Evolutionary conservation across 2,797 vertebrate genomes (phyloP), one percentile per base, ranked within the genome.

Genomic region (Remorina albescens): DNA sequence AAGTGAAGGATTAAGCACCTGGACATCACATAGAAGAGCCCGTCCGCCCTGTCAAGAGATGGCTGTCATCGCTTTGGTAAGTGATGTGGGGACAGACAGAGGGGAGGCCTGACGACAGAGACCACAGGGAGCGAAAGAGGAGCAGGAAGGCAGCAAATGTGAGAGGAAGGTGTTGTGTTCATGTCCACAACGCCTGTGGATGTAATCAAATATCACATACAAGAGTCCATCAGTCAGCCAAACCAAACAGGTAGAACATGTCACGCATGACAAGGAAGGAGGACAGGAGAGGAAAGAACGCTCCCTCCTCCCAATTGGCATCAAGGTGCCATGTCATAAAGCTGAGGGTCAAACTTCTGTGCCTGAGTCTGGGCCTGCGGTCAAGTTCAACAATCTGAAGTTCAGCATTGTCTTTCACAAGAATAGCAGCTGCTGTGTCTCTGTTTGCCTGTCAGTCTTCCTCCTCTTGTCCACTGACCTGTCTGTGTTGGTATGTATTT

Each of bases 1-100:
- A 78, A 82, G 78, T 44, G 41, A 50, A 67, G 86, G 86, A 87
- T 92, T 85, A 89, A 71, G 70, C 72, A 76, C 74, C 83, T 84
- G 75, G 81, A 86, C 71, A 47, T 78, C 64, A 73, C 59, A 78
- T 53, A 75, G 63, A 72, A 71, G 49, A 6, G 66, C 28, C 68
- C 16, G 69, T 42, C 75, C 2, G n/a, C 47, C 6, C 49, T 7
- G 8, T 75, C 64, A 62, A 12, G 30, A 81, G 74, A 80, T 58
- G 54, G 18, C 71, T 81, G 78, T 90, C 89, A 88, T 72, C 85
- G 87, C 81, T 82, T 76, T 65, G 64, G 70, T 84, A 82, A 78
- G 67, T 34, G 58, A 83, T 59, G 41, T 10, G 5, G 19, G 12
- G 41, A 9, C 26, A 0, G 26, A 59, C 8, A 34, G 9, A 18